phyloP scores from a whole-genome alignment of 2,888 invertebrate species.

The Ophion ellenae region DNA sequence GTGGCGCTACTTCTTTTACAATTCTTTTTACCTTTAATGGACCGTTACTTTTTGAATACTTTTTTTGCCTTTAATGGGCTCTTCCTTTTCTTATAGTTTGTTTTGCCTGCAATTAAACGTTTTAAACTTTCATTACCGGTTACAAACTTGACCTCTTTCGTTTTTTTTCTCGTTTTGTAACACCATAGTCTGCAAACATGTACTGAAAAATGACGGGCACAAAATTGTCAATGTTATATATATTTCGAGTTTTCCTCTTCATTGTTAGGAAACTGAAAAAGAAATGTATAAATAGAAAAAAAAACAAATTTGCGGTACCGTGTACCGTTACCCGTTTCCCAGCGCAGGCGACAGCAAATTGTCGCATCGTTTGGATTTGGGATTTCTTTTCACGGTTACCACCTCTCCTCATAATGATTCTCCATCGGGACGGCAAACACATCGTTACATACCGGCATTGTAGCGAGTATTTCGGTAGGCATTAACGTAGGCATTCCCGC shows the following conservation, averaged over 20 bases:
- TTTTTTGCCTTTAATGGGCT: neutral
- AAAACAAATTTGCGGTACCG: neutral
- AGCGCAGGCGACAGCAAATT: neutral
- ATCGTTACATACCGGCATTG: too few relatives aligned
- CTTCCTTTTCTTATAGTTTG: neutral
- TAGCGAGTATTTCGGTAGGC: conserved; percentile 5
- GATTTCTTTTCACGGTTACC: conserved; percentile 11
- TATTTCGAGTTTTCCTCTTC: conserved; percentile 7
- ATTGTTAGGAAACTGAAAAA: conserved; percentile 7
- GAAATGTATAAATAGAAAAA: neutral
- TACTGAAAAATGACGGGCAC: too few relatives aligned
- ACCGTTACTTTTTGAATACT: too few relatives aligned
- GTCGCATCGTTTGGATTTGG: conserved; percentile 1
- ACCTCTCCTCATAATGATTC: conserved; percentile 9
- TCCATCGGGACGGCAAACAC: conserved; percentile 9
- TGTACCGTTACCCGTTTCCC: neutral
- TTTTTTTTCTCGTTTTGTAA: neutral
- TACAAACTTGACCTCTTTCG: conserved; percentile 15
- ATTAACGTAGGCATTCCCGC: conserved; percentile 10
- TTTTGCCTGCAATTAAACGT: conserved; percentile 10
- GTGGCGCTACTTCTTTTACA: neutral
- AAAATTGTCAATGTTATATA: neutral
- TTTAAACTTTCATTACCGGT: conserved; percentile 9
- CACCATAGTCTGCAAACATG: too few relatives aligned
- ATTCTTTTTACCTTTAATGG: too few relatives aligned